These are phyloP conservation scores for Tetramorium parvispinum DNA, from an alignment of 1,140 invertebrate species.

Conservation along the genomic window DNA sequence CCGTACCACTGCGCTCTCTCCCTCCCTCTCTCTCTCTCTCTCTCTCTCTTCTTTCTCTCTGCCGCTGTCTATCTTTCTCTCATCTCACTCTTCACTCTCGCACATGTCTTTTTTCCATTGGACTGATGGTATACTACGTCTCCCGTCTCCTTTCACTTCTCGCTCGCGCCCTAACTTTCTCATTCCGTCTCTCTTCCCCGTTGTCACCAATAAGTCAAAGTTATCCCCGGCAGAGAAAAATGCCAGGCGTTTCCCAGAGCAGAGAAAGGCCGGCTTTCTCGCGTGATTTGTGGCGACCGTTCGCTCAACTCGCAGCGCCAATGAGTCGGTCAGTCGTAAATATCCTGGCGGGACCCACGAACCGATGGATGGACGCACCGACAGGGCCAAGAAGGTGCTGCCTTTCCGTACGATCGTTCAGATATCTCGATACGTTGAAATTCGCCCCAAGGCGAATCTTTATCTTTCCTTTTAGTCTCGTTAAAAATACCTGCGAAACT, in stretches of 20 bases:
- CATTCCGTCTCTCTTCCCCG: slow-evolving; percentile 69
- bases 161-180: slow-evolving; percentile 63
- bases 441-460: neutral
- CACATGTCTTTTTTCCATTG: slow-evolving; percentile 59
- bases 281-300: slow-evolving; percentile 85
- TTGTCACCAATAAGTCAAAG: slow-evolving; percentile 86
- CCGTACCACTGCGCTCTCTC: slow-evolving; percentile 48
- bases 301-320: slow-evolving; percentile 85
- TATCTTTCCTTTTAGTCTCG: neutral
- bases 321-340: slow-evolving; percentile 86
- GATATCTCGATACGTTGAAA: slow-evolving; percentile 32
- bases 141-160: slow-evolving; percentile 60
- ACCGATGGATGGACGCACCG: slow-evolving; percentile 73
- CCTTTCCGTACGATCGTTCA: slow-evolving; percentile 62
- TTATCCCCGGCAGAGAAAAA: slow-evolving; percentile 85
- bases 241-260: slow-evolving; percentile 84
- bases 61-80: slow-evolving; percentile 29
- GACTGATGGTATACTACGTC: slow-evolving; percentile 48
- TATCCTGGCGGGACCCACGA: slow-evolving; percentile 78
- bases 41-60: slow-evolving; percentile 32
- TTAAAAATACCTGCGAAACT: neutral
- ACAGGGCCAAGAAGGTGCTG: slow-evolving; percentile 48
- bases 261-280: slow-evolving; percentile 85
- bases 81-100: slow-evolving; percentile 49
- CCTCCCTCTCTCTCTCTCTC: slow-evolving; percentile 33